A percentile compares a stretch with the other conserved stretches of the same genome.
phyloP scores from a whole-genome alignment of 1,140 invertebrate species.

The Orchesella cincta region DNA sequence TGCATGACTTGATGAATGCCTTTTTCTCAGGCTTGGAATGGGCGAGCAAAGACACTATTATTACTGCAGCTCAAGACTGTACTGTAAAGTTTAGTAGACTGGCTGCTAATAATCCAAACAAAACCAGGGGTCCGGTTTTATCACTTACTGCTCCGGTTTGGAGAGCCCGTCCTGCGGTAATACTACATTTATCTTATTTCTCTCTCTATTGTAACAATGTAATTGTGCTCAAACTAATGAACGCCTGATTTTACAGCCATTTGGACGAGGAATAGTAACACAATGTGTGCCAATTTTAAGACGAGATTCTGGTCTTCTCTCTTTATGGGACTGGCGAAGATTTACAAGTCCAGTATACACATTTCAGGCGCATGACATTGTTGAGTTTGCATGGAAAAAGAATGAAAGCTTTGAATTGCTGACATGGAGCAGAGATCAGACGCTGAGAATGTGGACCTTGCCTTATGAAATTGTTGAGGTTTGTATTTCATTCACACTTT shows the following conservation, averaged over 20 bases:
- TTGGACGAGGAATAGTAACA: constrained; percentile 87
- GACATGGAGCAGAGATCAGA: constrained; percentile 94
- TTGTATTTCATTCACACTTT: constrained; percentile 1
- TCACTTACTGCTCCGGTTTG: constrained; percentile 86
- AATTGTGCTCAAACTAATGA: constrained; percentile 31
- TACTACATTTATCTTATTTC: background rate
- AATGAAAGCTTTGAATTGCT: constrained; percentile 76
- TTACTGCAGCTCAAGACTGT: constrained; percentile 71
- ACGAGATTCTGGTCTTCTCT: constrained; percentile 75
- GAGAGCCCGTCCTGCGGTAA: constrained; percentile 85
- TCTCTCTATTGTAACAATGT: background rate
- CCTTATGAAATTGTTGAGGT: constrained; percentile 48
- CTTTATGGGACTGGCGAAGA: constrained; percentile 75
- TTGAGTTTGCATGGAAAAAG: constrained; percentile 89
- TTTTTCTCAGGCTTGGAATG: constrained; percentile 48
- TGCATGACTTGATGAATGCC: constrained; percentile 35
- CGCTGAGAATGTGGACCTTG: constrained; percentile 86
- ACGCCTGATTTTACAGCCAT: constrained; percentile 66
- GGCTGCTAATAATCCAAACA: constrained; percentile 29
- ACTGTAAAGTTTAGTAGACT: constrained; percentile 76
- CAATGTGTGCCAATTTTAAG: constrained; percentile 80
- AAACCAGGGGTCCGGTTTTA: constrained; percentile 60
- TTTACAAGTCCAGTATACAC: constrained; percentile 73
- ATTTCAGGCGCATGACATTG: constrained; percentile 89
- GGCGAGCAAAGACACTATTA: constrained; percentile 41